A percentile compares a stretch with the other conserved stretches of the same genome.
Evolutionary conservation across 2,888 invertebrate species (phyloP).

Genomic region (Panzeria rudis): DNA sequence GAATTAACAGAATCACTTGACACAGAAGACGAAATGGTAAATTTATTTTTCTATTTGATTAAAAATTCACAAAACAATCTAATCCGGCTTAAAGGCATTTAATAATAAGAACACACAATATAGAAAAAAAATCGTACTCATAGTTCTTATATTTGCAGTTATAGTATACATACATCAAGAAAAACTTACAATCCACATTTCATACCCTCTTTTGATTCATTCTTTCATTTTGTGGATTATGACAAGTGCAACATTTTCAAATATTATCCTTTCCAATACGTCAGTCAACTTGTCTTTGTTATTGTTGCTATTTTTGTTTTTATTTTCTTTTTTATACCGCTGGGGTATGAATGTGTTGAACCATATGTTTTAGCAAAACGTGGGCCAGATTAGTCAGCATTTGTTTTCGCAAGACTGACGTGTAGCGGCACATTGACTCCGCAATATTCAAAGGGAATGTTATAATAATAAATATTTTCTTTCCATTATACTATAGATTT

Average conservation of each 20-base stretch:
- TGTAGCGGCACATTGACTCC: constrained; percentile 60
- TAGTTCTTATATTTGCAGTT: neutral
- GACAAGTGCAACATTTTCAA: constrained; percentile 54
- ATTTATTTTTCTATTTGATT: constrained; percentile 18
- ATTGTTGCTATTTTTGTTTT: constrained; percentile 41
- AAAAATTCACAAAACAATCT: constrained; percentile 13
- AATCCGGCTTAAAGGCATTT: constrained; percentile 46
- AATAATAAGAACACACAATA: constrained; percentile 5
- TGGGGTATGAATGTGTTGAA: constrained; percentile 58
- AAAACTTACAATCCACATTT: constrained; percentile 35
- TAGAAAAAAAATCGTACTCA: constrained; percentile 4
- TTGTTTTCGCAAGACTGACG: constrained; percentile 52
- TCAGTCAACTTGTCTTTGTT: constrained; percentile 21
- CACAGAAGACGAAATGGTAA: constrained; percentile 70
- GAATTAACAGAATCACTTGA: constrained; percentile 68
- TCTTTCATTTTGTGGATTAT: constrained; percentile 61
- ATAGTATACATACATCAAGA: constrained; percentile 58
- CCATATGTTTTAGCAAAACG: constrained; percentile 72
- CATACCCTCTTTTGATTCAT: constrained; percentile 1
- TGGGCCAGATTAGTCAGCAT: constrained; percentile 61
- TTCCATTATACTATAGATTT: neutral
- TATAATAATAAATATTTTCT: neutral
- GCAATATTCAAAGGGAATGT: constrained; percentile 5
- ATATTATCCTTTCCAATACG: constrained; percentile 51
- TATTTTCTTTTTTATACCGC: constrained; percentile 46